Evolutionary conservation across 2,797 vertebrate species (phyloP), one percentile per base, ranked within the genome.

Genomic region (Syndactyla subalaris): DNA sequence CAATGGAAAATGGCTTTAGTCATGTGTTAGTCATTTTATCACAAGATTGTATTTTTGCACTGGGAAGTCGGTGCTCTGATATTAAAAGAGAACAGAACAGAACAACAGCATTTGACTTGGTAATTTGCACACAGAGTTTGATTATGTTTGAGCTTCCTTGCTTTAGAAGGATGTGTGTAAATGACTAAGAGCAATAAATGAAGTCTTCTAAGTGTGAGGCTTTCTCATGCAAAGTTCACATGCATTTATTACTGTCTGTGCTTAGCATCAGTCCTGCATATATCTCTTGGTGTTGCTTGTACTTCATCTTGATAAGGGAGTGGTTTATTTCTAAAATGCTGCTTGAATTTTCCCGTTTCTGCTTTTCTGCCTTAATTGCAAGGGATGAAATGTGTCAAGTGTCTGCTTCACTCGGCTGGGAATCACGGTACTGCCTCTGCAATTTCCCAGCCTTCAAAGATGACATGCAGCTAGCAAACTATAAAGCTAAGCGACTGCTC

Each of bases 1-100:
- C 95, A 93, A 83, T 93, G 92, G 94, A 92, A 94, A 95, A 94
- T 32, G 65, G 77, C 91, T 93, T 96, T 90, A 94, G 89, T 96
- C 88, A 93, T 92, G 79, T 94, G 93, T 95, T 96, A 96, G 94
- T 96, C 94, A 94, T 95, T 95, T 92, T 96, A 96, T 96, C 97
- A 96, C 93, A 94, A 94, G 92, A 95, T 89, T 83, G 83, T 95
- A 88, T 85, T 96, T 97, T 96, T 96, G 80, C 72, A 45, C 85
- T 57, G 61, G 74, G 93, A 95, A 75, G 81, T 94, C 87, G 77
- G 66, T 0, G 21, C 84, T 89, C 92, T 84, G 92, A 92, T 95
- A 92, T 91, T 89, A 88, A 82, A 89, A 92, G 72, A 82, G 85
- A 92, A 59, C 84, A 61, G 95, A 94, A 89, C 12, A 79, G 92